Base-by-base conservation (phyloP, 53 echinoderm and acorn worm species). In the Hippasteria phrygiana region DNA sequence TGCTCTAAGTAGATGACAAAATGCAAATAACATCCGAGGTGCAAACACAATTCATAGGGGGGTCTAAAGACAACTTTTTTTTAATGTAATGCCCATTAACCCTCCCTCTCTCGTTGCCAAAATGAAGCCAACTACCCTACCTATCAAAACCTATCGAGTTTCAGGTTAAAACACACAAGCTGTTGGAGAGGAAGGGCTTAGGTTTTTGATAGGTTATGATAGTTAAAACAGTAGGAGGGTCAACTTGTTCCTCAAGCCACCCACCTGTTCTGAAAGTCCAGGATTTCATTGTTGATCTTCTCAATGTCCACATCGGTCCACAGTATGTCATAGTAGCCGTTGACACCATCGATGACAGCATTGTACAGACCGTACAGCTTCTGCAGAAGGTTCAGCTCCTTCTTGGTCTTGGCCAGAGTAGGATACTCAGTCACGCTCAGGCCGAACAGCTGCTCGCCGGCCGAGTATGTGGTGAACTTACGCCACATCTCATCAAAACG, bases 391-490 rank as follows among this genome's bases (percentile, higher is more conserved):
- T 98, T 95, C 48, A 98, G 95, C 88, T 96, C 98, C 74, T 98
- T 98, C 93, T 96, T 98, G 56, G 89, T 94, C 91, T 94, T 95
- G n/a, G 91, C 75, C 0, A 98, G 81, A 47, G 83, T 83, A 12
- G 94, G 92, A 72, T 98, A 98, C n/a, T 98, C 98, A 36, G 95
- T 95, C 32, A 90, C 90, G 11, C 91, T 83, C 85, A 98, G 65
- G 41, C 98, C 98, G 93, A 98, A 98, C 45, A 98, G 93, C 75
- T 94, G 94, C 84, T 98, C 98, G 27, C 98, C 98, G 33, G 93
- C 98, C 3, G 98, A 94, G 93, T 98, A 98, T 55, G 98, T 98
- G 77, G 91, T 91, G 83, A 62, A 98, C 84, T 95, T 94, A 13
- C 97, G 92, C 95, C 92, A 95, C 70, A 97, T 55, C 34, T 97